Base-by-base conservation (phyloP, 2,113 vertebrate species). In the Microtus richardsoni region DNA sequence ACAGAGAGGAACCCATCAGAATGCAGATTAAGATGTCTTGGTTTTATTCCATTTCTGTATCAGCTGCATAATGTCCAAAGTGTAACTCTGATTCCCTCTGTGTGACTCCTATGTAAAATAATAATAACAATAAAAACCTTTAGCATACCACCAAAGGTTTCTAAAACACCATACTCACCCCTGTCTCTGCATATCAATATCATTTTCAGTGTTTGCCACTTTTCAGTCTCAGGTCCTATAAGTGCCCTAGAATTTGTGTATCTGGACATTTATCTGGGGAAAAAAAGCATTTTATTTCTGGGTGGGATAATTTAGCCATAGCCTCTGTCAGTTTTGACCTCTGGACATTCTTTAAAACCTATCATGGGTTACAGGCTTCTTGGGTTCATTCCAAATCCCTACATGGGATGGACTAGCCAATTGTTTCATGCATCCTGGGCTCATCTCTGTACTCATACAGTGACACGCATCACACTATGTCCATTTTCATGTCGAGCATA, bases 131-230 rank as follows among this genome's bases (percentile, higher is more conserved):
- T 2, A 71, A 41, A 85, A 41, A 28, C 39, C 39, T 68, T 19
- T 39, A 66, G 30, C 54, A 49, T 7, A 9, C 4, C 21, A 26
- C 21, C 4, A n/a, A 66, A 21, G 5, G 1, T 22, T 54, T 44
- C 68, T 36, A 13, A 80, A 16, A 11, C 12, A 58, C 6, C 19
- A 21, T 33, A 10, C 3, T 44, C 54, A 28, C 30, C 2, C n/a
- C 12, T 14, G 1, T 36, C 28, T 28, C 8, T 28, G 2, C 3
- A n/a, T 4, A 24, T 28, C 24, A 52, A 26, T 12, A 1, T 47
- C 30, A 11, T 17, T 22, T 33, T 39, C 3, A 60, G 0, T 13
- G 9, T 9, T 47, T 1, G 12, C 1, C 11, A 16, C 2, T 36
- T 19, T 54, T 47, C 5, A 9, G 26, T 70, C 47, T 14, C 52